Percentiles rank a stretch among this genome's conserved stretches.
Evolutionary conservation across 2,888 invertebrate species (phyloP).

Genomic region (Leptopilina syphax): DNA sequence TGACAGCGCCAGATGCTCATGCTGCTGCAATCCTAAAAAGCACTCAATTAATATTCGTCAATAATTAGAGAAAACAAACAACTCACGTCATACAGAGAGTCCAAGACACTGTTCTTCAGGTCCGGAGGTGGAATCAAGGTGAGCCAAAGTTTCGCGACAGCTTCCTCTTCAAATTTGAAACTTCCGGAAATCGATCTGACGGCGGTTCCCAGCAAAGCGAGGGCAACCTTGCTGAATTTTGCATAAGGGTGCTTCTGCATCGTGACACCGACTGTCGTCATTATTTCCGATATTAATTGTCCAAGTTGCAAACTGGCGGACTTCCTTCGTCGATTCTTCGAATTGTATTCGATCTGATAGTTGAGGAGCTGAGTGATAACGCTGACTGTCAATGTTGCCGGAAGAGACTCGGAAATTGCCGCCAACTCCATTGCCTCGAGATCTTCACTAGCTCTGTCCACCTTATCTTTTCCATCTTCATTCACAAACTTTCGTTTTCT

Average conservation of each 20-base stretch:
- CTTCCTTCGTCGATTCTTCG: constrained; percentile 55
- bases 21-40: constrained; percentile 63
- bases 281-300: constrained; percentile 70
- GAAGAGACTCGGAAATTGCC: constrained; percentile 65
- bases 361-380: constrained; percentile 66
- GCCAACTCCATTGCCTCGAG: constrained; percentile 57
- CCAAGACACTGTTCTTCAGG: constrained; percentile 70
- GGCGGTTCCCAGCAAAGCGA: constrained; percentile 69
- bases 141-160: constrained; percentile 72
- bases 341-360: constrained; percentile 53
- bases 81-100: constrained; percentile 70
- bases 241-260: constrained; percentile 69
- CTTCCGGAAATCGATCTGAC: constrained; percentile 65
- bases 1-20: constrained; percentile 71
- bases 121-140: constrained; percentile 69
- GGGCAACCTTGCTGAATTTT: constrained; percentile 69
- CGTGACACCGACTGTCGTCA: constrained; percentile 67
- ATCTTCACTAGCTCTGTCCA: constrained; percentile 45
- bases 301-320: constrained; percentile 66
- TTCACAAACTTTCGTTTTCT: constrained; percentile 57
- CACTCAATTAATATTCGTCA: constrained; percentile 2
- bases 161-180: constrained; percentile 58
- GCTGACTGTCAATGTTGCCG: constrained; percentile 70
- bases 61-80: background rate
- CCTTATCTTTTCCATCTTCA: constrained; percentile 13